Base-by-base conservation (phyloP, 2,797 vertebrate species). In the Notamacropus eugenii region DNA sequence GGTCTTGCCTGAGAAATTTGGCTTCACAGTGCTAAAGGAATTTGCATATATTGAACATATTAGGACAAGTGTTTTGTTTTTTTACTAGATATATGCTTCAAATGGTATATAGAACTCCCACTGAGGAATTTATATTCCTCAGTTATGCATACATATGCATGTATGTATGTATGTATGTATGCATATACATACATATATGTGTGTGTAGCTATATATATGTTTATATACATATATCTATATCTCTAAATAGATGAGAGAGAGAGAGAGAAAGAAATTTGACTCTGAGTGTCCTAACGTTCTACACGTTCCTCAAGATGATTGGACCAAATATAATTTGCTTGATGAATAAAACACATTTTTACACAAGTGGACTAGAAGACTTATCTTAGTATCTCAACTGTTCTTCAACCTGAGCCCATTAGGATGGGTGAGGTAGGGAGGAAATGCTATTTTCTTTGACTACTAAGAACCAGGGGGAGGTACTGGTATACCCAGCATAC, bases 261-360 rank as follows among this genome's bases (percentile, higher is more conserved):
- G 9, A 31, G 19, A 22, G 55, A 14, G 4, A 14, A 12, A 56
- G 13, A 87, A 93, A 54, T 95, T 92, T 91, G 90, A 94, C 34
- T 67, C 57, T 95, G 29, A 58, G 40, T 28, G 13, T 90, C 74
- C 93, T 94, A 50, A 93, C 34, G 62, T 91, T 91, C 94, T 54
- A 93, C 59, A 82, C 13, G 57, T 91, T 57, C 24, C 62, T 94
- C 56, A 62, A 92, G n/a, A 62, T 92, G 62, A 6, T 62, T 82
- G 22, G 24, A 40, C n/a, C 67, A 96, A 93, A 91, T 67, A 59
- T 9, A 87, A 93, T 94, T 95, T 95, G 57, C 55, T 90, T 93
- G n/a, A 93, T 91, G 87, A 91, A 58, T 52, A 95, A 92, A 90
- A 92, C 67, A 46, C n/a, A 92, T 93, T 96, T 92, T 93, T 93